Evolutionary conservation across 1,140 invertebrate species (phyloP), one percentile per base, ranked within the genome.

Genomic region (Sinella curviseta): DNA sequence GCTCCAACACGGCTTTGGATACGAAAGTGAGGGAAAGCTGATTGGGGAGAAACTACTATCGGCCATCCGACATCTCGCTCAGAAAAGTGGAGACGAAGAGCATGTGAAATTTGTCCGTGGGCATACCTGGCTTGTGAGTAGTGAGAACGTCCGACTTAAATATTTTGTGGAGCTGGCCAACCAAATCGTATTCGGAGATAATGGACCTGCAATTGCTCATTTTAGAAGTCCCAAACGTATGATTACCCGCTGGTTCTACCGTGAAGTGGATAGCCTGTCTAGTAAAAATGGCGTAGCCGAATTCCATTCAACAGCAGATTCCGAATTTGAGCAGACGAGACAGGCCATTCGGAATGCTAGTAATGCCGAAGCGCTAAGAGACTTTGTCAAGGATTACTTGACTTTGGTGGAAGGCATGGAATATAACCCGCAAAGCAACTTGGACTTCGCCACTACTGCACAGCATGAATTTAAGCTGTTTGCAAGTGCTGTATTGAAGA

Each of bases 91-190:
- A 48, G 39, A 48, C 39, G 39, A 48, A 48, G 39, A 48, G 39
- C 39, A 48, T 20, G 39, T 20, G 8, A 67, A 67, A 30, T n/a
- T 26, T 4, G 60, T 67, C 30, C 8, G 4, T 14, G n/a, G 30
- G 4, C 60, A 67, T 24, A 67, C n/a, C 4, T 67, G 60, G 60
- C 60, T 67, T 26, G n/a, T 26, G 24, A 67, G 30, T n/a, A 67
- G 60, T n/a, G 70, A 74, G 24, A 24, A 74, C 8, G 30, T 74
- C 31, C n/a, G 70, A 28, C 33, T 74, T 20, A 74, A 35, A n/a
- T 74, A 74, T 33, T 74, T 74, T 74, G 28, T 16, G 4, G 28
- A 33, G 3, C 16, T 74, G 30, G 70, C 70, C 30, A 33, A 24
- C 14, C 4, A 74, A 34, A 4, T 74, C 31, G 1, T 2, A 74